Conservation (phyloP, 1,140 invertebrate species). For the Caenorhabditis brenneri region DNA sequence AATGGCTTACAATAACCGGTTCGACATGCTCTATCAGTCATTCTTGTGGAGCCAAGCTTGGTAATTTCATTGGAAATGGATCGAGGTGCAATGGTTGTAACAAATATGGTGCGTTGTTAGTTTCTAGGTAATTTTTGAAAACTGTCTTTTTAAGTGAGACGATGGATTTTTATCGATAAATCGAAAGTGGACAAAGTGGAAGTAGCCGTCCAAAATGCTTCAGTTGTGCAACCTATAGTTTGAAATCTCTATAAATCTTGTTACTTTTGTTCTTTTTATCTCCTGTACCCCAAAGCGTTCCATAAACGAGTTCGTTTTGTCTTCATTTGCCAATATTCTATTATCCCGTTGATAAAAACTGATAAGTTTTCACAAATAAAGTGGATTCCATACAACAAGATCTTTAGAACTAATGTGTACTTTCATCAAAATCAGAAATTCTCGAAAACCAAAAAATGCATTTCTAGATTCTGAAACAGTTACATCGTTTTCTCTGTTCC, state of each 20-base stretch:
- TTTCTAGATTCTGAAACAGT: background rate
- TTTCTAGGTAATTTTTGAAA: background rate
- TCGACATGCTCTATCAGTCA: background rate
- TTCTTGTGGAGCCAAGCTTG: background rate
- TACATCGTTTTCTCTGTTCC: background rate
- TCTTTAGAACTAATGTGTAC: too few species aligned
- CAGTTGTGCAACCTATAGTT: background rate
- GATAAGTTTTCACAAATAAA: too few species aligned
- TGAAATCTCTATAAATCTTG: too few species aligned
- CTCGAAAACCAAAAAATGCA: background rate
- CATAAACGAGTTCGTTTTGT: too few species aligned
- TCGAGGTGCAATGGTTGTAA: slow-evolving; percentile 2
- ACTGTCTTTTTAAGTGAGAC: background rate
- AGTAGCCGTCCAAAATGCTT: background rate
- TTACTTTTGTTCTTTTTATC: too few species aligned
- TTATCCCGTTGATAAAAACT: too few species aligned
- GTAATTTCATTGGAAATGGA: background rate
- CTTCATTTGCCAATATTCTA: too few species aligned
- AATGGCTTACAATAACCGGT: background rate
- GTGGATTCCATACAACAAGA: too few species aligned
- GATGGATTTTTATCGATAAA: slow-evolving; percentile 12
- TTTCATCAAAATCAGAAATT: background rate
- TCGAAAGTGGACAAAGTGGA: background rate
- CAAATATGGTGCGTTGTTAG: background rate
- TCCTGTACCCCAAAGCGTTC: too few species aligned